These are phyloP conservation scores for Herpailurus yagouaroundi DNA, from an alignment of 2,113 vertebrate species.

Conservation along the genomic window DNA sequence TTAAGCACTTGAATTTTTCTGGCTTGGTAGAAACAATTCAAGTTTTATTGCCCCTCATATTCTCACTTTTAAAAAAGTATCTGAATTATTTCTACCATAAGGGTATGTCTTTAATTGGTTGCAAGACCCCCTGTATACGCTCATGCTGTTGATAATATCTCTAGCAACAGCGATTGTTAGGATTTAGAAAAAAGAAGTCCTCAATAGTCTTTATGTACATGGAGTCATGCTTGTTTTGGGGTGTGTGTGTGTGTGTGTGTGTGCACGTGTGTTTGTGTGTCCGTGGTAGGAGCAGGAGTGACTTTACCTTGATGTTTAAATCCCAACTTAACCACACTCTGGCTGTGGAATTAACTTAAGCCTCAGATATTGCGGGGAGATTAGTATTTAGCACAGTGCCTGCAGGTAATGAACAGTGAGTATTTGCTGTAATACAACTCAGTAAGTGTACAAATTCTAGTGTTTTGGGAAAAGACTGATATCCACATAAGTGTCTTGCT, in stretches of 20 bases:
- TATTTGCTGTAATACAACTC: neutral
- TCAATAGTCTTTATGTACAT: neutral
- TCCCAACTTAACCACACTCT: neutral
- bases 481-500: neutral
- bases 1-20: neutral
- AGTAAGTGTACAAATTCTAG: neutral
- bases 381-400: neutral
- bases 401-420: neutral
- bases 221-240: neutral
- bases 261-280: neutral
- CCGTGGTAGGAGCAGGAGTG: neutral
- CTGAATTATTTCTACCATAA: neutral
- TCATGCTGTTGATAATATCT: too few species aligned
- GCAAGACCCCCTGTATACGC: fast-evolving
- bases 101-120: neutral
- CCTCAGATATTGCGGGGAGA: neutral
- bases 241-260: too few species aligned
- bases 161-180: too few species aligned
- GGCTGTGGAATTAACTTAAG: neutral
- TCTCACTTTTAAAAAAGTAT: neutral
- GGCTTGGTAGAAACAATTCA: neutral
- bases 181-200: neutral
- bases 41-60: neutral
- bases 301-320: neutral
- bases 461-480: neutral